These are phyloP conservation scores for Phainopepla nitens DNA, from an alignment of 2,113 vertebrate genomes.

Conservation along the genomic window DNA sequence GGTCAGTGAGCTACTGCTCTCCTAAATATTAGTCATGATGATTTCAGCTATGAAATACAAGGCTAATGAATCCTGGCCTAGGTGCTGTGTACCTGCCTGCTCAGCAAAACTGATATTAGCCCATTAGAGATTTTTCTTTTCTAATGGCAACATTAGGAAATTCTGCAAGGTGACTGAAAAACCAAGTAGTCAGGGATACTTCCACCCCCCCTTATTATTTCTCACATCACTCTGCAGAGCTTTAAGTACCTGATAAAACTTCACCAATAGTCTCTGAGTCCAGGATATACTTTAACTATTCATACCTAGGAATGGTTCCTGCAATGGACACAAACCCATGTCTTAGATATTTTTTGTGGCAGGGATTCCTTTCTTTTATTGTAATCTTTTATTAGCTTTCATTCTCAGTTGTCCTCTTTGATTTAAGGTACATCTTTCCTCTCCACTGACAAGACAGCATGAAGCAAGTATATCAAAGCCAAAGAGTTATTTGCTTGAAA, in stretches of 20 bases:
- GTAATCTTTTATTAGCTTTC: conserved; percentile 44
- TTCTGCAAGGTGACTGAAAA: not conserved
- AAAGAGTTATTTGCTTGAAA: conserved; percentile 55
- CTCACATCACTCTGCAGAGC: not conserved
- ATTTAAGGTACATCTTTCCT: conserved; percentile 39
- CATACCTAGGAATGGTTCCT: not conserved
- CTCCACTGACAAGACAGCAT: conserved; percentile 22
- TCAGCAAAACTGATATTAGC: not conserved
- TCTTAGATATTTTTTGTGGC: not conserved
- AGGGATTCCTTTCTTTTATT: conserved; percentile 11
- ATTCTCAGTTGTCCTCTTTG: conserved; percentile 46
- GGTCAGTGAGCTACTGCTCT: not conserved
- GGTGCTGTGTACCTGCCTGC: not conserved
- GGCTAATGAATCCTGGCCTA: not conserved
- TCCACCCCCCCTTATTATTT: not conserved
- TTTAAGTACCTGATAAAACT: not conserved
- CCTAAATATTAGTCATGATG: not conserved
- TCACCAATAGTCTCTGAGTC: not conserved
- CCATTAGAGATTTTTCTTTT: not conserved
- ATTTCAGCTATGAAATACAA: not conserved
- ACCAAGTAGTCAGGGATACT: not conserved
- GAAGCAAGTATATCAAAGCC: conserved; percentile 46
- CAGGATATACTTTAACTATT: not conserved
- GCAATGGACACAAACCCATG: not conserved
- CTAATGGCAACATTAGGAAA: not conserved